Percentiles rank a stretch among this genome's conserved stretches.
These are phyloP conservation scores for Microcebus griseorufus DNA, from an alignment of 2,113 vertebrate genomes.

Conservation along the genomic window DNA sequence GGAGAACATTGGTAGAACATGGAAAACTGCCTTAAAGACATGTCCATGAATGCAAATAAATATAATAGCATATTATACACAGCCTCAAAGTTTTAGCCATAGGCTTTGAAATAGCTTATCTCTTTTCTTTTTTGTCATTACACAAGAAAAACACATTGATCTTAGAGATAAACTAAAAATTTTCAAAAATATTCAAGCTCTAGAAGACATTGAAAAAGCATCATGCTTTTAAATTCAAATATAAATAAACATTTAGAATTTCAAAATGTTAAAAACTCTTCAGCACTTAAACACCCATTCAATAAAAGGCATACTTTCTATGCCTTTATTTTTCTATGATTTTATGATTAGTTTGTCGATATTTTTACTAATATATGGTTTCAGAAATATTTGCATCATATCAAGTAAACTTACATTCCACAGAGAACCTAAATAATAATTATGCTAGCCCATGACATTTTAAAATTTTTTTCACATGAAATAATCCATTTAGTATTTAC, in stretches of 20 bases:
- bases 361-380: not conserved
- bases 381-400: not conserved
- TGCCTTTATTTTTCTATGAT: not conserved
- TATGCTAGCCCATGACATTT: not conserved
- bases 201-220: not conserved
- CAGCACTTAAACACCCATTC: not conserved
- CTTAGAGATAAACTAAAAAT: not conserved
- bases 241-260: not conserved
- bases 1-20: not conserved
- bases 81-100: not conserved
- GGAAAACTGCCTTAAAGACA: not conserved
- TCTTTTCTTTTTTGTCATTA: not conserved
- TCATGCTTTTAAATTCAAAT: not conserved
- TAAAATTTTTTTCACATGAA: not conserved
- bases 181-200: not conserved
- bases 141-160: not conserved
- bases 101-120: not conserved
- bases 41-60: not conserved
- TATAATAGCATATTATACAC: not conserved
- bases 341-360: not conserved
- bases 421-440: not conserved
- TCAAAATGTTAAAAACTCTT: not conserved
- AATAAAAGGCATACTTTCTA: not conserved
- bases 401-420: not conserved
- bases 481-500: not conserved